A percentile compares a stretch with the other conserved stretches of the same genome.
These are phyloP conservation scores for Morone saxatilis DNA, from an alignment of 2,113 vertebrate genomes.

Conservation along the genomic window DNA sequence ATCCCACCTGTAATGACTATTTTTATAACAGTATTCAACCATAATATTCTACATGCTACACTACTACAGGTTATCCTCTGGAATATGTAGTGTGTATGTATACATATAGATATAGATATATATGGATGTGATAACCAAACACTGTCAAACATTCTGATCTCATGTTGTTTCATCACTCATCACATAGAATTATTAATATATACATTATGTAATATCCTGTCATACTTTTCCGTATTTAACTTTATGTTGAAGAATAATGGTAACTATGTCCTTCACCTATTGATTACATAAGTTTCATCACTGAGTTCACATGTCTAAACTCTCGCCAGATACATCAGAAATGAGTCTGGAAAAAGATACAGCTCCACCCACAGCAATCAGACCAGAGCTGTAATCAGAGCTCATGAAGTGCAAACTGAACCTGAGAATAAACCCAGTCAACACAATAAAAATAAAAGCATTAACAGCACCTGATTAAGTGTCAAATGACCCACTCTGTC, in stretches of 20 bases:
- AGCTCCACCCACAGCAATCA: slow-evolving; percentile 41
- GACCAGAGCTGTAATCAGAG: slow-evolving; percentile 33
- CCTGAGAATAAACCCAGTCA: slow-evolving; percentile 16
- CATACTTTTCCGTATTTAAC: background rate
- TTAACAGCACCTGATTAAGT: slow-evolving; percentile 26
- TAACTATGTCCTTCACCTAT: slow-evolving; percentile 32
- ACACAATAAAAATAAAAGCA: slow-evolving; percentile 29
- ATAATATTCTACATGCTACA: too few relatives aligned
- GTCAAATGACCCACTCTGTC: slow-evolving; percentile 43
- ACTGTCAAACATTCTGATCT: too few relatives aligned
- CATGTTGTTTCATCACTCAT: background rate
- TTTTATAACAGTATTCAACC: too few relatives aligned
- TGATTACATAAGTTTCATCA: slow-evolving; percentile 41
- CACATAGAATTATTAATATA: too few relatives aligned
- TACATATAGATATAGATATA: too few relatives aligned
- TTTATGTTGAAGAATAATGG: slow-evolving; percentile 6
- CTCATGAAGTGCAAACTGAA: background rate
- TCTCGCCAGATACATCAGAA: slow-evolving; percentile 41
- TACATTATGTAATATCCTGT: slow-evolving; percentile 27
- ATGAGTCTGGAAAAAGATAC: slow-evolving; percentile 26
- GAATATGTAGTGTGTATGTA: too few relatives aligned
- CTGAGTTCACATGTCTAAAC: slow-evolving; percentile 8
- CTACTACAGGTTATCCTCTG: too few relatives aligned
- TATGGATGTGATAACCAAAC: too few relatives aligned
- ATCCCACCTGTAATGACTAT: too few relatives aligned